A percentile compares a stretch with the other conserved stretches of the same genome.
These are phyloP conservation scores for Tiphia femorata DNA, from an alignment of 2,888 invertebrate genomes.

Conservation along the genomic window DNA sequence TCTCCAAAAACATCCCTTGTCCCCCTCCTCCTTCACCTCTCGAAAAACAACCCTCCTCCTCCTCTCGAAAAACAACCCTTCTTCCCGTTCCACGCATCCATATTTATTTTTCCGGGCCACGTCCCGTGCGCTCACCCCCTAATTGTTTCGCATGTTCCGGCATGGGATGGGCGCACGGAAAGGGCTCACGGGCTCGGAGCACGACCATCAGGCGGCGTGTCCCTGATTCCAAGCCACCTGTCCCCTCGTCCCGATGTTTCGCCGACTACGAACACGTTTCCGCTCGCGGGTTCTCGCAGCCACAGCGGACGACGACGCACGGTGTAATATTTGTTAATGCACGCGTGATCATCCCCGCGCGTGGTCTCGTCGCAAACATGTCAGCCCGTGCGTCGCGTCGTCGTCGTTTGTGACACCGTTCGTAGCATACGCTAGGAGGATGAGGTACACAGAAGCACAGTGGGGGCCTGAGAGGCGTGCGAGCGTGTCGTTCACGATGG, in stretches of 20 bases:
- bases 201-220: constrained; percentile 12
- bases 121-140: constrained; percentile 4
- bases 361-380: constrained; percentile 62
- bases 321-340: constrained; percentile 54
- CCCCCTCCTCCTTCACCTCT: too few species aligned
- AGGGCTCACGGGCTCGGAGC: constrained; percentile 2
- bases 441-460: too few species aligned
- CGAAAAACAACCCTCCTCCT: too few species aligned
- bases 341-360: constrained; percentile 53
- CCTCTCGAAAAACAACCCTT: too few species aligned
- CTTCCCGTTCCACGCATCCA: not conserved
- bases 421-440: too few species aligned
- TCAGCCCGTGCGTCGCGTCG: constrained; percentile 63
- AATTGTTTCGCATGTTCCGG: constrained; percentile 18
- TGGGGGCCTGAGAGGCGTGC: too few species aligned
- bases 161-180: constrained; percentile 16
- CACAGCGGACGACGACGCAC: constrained; percentile 16
- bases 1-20: too few species aligned
- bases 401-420: constrained; percentile 57
- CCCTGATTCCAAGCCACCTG: constrained; percentile 43
- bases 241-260: constrained; percentile 34
- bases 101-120: constrained; percentile 15
- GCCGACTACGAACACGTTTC: not conserved
- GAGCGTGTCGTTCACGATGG: constrained; percentile 50
- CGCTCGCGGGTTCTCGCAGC: not conserved